Conservation (phyloP, 2,797 vertebrate species). For the Clarias platycephalus region DNA sequence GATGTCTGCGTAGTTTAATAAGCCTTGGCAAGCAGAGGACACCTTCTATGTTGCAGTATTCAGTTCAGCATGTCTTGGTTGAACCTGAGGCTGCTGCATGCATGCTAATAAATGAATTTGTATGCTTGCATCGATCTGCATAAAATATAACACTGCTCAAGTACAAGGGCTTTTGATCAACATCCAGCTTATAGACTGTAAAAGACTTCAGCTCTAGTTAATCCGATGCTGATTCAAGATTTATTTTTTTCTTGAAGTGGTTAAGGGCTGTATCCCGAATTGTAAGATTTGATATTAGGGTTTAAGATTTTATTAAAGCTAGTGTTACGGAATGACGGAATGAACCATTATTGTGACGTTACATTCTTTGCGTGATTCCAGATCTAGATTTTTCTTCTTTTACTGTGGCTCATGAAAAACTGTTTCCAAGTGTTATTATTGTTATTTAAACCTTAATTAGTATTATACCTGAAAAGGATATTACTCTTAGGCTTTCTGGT, state of each 20-base stretch:
- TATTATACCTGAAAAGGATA: neutral
- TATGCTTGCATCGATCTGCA: slow-evolving; percentile 44
- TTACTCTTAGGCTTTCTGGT: neutral
- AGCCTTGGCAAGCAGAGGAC: slow-evolving; percentile 70
- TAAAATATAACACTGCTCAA: slow-evolving; percentile 47
- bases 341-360: neutral
- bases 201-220: slow-evolving; percentile 14
- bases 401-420: neutral
- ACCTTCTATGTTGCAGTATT: slow-evolving; percentile 72
- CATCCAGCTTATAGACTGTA: slow-evolving; percentile 12
- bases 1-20: slow-evolving; percentile 64
- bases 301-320: neutral
- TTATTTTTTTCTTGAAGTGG: neutral
- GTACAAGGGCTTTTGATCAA: slow-evolving; percentile 43
- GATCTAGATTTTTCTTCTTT: neutral
- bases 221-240: neutral
- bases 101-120: slow-evolving; percentile 57
- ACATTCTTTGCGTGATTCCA: neutral
- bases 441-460: neutral
- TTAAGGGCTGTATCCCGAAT: neutral
- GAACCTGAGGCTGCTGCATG: slow-evolving; percentile 28
- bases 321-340: too few species aligned
- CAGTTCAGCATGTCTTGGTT: slow-evolving; percentile 40
- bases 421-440: neutral
- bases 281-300: neutral